phyloP scores from a whole-genome alignment of 2,888 invertebrate genomes.

The Tachystola acroxantha region DNA sequence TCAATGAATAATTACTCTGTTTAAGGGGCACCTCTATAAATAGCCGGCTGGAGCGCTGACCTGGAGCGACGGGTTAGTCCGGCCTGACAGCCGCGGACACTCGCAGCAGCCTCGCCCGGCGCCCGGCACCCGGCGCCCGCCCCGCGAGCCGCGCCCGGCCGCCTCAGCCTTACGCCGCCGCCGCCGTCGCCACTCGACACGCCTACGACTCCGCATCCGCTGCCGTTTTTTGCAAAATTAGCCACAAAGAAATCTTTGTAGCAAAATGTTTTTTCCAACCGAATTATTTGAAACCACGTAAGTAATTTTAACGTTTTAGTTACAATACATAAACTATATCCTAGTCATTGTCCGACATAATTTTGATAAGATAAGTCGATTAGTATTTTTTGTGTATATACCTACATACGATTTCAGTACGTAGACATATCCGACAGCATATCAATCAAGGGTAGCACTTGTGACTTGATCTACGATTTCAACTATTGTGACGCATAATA shows the following conservation, averaged over 20 bases:
- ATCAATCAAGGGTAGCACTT: too few relatives aligned
- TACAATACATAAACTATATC: too few relatives aligned
- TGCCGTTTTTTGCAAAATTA: conserved; percentile 66
- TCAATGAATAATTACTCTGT: conserved; percentile 79
- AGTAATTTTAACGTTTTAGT: not conserved
- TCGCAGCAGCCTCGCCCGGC: conserved; percentile 48
- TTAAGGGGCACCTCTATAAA: conserved; percentile 78
- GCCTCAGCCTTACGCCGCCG: conserved; percentile 17
- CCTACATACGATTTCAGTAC: too few relatives aligned
- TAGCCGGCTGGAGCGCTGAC: conserved; percentile 78
- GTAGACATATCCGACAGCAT: too few relatives aligned
- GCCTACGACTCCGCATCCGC: conserved; percentile 65
- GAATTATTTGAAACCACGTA: not conserved
- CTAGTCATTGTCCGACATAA: too few relatives aligned
- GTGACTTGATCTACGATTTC: too few relatives aligned
- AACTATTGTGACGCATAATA: too few relatives aligned
- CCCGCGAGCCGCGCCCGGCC: conserved; percentile 17
- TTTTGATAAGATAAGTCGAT: too few relatives aligned
- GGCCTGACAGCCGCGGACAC: conserved; percentile 72
- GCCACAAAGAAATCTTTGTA: conserved; percentile 54
- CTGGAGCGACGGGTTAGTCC: conserved; percentile 77
- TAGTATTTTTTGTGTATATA: too few relatives aligned
- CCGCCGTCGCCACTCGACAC: conserved; percentile 51
- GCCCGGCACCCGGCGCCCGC: conserved; percentile 14
- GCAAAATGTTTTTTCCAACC: conserved; percentile 33